These are phyloP conservation scores for Petromus typicus DNA, from an alignment of 2,113 vertebrate species.

Conservation along the genomic window DNA sequence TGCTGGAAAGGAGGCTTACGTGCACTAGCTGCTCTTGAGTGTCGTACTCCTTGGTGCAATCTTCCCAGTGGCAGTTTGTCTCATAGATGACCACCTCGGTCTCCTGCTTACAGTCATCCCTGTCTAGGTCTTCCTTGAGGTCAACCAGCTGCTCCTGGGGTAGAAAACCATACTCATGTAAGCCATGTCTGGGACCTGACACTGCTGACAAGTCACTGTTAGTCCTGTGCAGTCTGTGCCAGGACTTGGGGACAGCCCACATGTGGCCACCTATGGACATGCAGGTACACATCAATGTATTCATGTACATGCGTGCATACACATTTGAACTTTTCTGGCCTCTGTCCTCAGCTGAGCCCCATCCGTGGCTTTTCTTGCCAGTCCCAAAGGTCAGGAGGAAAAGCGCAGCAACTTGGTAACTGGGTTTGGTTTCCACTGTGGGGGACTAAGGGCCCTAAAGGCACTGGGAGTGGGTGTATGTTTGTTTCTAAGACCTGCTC, in stretches of 20 bases:
- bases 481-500: neutral
- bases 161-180: slow-evolving; percentile 58
- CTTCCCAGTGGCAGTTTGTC: slow-evolving; percentile 99
- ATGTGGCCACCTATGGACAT: fast-evolving
- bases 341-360: neutral
- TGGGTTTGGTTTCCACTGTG: neutral
- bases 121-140: slow-evolving; percentile 97
- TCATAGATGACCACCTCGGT: slow-evolving; percentile 97
- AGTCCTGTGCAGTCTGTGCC: neutral
- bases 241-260: neutral
- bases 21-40: slow-evolving; percentile 99
- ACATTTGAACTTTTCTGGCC: too few relatives aligned
- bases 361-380: fast-evolving
- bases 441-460: neutral
- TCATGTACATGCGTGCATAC: too few relatives aligned
- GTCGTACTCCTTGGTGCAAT: slow-evolving; percentile 96
- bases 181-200: neutral
- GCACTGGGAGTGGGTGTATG: neutral
- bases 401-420: neutral
- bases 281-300: fast-evolving
- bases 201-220: neutral
- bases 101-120: slow-evolving; percentile 98
- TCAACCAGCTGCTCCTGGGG: slow-evolving; percentile 93
- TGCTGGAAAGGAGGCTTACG: slow-evolving; percentile 86
- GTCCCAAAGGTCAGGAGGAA: neutral